phyloP scores from a whole-genome alignment of 2,888 invertebrate species.

The Pandemis cinnamomeana region DNA sequence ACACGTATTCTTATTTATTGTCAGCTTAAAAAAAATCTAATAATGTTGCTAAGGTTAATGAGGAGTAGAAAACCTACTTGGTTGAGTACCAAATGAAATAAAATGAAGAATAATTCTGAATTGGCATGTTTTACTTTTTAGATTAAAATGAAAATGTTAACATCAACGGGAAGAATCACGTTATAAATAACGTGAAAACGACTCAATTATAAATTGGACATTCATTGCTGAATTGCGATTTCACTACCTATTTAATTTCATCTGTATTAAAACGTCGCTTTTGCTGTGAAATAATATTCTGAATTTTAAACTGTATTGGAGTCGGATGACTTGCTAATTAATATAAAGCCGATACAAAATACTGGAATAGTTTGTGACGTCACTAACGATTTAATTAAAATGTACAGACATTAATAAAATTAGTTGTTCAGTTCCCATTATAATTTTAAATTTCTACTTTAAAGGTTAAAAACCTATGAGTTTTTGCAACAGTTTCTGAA shows the following conservation, averaged over 20 bases:
- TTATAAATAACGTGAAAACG: slow-evolving; percentile 19
- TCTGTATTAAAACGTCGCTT: slow-evolving; percentile 28
- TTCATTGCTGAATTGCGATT: slow-evolving; percentile 28
- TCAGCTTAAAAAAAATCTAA: too few relatives aligned
- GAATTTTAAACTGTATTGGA: slow-evolving; percentile 20
- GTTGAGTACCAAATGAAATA: too few relatives aligned
- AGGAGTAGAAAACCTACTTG: too few relatives aligned
- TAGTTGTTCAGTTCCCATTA: too few relatives aligned
- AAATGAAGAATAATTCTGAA: too few relatives aligned
- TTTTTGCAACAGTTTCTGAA: too few relatives aligned
- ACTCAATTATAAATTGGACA: slow-evolving; percentile 22
- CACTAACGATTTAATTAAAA: too few relatives aligned
- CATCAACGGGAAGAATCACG: background rate
- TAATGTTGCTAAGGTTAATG: too few relatives aligned
- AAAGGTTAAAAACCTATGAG: too few relatives aligned
- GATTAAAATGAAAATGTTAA: background rate
- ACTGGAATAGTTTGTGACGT: background rate
- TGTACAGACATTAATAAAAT: too few relatives aligned
- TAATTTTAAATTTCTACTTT: too few relatives aligned
- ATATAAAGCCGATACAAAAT: background rate
- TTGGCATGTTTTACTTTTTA: background rate
- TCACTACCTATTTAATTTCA: slow-evolving; percentile 16
- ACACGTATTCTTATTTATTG: too few relatives aligned
- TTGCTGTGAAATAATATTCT: slow-evolving; percentile 29
- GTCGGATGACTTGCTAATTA: background rate